phyloP scores from a whole-genome alignment of 2,113 vertebrate genomes.

The Ceyx cyanopectus region DNA sequence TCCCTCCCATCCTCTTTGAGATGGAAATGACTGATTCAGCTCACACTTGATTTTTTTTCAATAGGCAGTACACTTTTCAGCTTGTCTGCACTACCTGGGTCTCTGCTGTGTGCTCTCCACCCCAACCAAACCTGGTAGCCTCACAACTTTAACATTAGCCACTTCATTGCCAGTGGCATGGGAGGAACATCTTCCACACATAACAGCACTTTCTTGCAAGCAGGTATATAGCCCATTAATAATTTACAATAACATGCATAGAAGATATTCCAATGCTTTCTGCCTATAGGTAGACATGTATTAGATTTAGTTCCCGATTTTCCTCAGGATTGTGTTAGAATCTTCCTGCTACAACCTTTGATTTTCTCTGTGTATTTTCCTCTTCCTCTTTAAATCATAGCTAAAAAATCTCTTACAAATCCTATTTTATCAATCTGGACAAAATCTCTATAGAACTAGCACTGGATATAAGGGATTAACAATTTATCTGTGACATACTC shows the following conservation, averaged over 20 bases:
- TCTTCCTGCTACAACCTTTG: neutral
- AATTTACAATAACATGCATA: neutral
- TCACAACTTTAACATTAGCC: neutral
- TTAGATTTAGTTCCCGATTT: neutral
- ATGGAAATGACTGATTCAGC: constrained; percentile 42
- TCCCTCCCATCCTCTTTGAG: constrained; percentile 48
- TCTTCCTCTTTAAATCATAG: neutral
- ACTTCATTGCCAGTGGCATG: neutral
- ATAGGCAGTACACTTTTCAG: neutral
- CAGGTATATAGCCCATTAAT: neutral
- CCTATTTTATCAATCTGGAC: neutral
- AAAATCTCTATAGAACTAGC: neutral
- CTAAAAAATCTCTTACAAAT: neutral
- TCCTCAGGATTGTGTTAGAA: neutral
- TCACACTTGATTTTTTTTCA: neutral
- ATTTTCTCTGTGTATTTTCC: neutral
- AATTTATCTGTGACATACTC: neutral
- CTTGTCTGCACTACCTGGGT: neutral
- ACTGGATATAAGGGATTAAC: neutral
- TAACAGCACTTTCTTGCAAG: neutral
- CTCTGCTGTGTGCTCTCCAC: neutral
- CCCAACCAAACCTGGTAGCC: neutral
- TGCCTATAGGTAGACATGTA: no score
- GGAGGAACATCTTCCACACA: neutral
- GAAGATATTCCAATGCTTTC: neutral